Base-by-base conservation (phyloP, 2,797 vertebrate genomes). In the Lepilemur ruficaudatus region DNA sequence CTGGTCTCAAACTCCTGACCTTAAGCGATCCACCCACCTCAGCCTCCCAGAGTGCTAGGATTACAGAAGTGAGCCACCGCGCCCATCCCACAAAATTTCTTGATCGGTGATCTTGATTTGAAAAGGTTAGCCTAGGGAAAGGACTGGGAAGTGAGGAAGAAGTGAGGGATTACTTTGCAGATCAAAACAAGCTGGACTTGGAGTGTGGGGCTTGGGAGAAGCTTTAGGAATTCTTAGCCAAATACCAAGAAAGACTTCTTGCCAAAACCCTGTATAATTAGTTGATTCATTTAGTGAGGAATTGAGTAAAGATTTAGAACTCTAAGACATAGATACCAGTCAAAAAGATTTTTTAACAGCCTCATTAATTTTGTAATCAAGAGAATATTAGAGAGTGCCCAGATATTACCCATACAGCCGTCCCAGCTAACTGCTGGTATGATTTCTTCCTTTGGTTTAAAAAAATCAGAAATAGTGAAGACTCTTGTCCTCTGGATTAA, bases 261-360 rank as follows among this genome's bases (percentile, higher is more conserved):
- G 57, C 20, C 43, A 90, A 48, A 72, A 17, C 10, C 86, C 11
- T 67, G 12, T 35, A 82, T 59, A 94, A 91, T 76, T 83, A 72
- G 48, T 38, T 70, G 25, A 22, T 28, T 93, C 25, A 57, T 93
- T 59, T 82, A 7, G 79, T 22, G 57, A 89, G 25, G 22, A 25
- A 94, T 0, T 50, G 3, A 41, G 28, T 57, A 61, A 43, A 93
- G 57, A 92, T 69, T n/a, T 61, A 91, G 32, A 96, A 96, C 22
- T 67, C 50, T 5, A 84, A 78, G 23, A 80, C 18, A 94, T 1
- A 86, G 7, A 82, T 18, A 57, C 11, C 7, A 57, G 38, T 78
- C n/a, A 69, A 83, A 95, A 90, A 55, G 13, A 2, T 63, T 93
- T 96, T 95, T 75, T 65, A 89, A 59, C 69, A 76, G 8, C 63